Percentiles rank a stretch among this genome's conserved stretches.
Evolutionary conservation across 1,140 invertebrate genomes (phyloP).

Genomic region (Solenopsis invicta): DNA sequence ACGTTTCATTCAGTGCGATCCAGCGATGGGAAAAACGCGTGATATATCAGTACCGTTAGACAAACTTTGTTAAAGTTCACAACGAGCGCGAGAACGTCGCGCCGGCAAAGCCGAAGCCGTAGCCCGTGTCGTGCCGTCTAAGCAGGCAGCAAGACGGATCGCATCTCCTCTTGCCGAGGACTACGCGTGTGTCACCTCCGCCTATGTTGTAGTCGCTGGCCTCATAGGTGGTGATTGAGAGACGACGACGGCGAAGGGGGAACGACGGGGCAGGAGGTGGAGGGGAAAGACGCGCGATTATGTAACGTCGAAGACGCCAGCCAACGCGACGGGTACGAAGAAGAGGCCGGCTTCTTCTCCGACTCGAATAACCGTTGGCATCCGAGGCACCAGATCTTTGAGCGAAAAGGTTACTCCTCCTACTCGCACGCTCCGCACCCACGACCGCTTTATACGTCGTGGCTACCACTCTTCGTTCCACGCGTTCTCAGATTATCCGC

Average conservation of each 20-base stretch:
- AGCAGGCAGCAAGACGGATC: slow-evolving; percentile 10
- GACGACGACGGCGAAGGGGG: not conserved
- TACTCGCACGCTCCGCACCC: slow-evolving; percentile 30
- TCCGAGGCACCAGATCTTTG: slow-evolving; percentile 60
- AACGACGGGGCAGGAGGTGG: not conserved
- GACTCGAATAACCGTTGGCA: slow-evolving; percentile 68
- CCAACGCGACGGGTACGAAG: slow-evolving; percentile 44
- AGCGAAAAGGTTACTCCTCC: slow-evolving; percentile 50
- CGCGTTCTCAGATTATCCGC: slow-evolving; percentile 66
- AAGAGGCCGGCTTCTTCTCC: slow-evolving; percentile 59
- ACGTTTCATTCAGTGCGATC: slow-evolving; percentile 7
- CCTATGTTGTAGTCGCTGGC: slow-evolving; percentile 53
- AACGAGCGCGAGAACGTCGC: slow-evolving; percentile 2
- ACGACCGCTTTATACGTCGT: slow-evolving; percentile 35
- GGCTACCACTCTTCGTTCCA: slow-evolving; percentile 43
- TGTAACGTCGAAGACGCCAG: slow-evolving; percentile 67
- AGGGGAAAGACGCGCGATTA: slow-evolving; percentile 47
- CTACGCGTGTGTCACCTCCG: slow-evolving; percentile 31
- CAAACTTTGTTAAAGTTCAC: slow-evolving; percentile 49
- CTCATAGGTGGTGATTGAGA: slow-evolving; percentile 63
- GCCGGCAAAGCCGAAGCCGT: not conserved
- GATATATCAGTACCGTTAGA: slow-evolving; percentile 20
- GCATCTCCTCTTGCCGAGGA: not conserved
- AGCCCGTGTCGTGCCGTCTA: not conserved
- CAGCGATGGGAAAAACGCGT: not conserved